These are phyloP conservation scores for Toxonevra muliebris DNA, from an alignment of 2,888 invertebrate genomes.

Conservation along the genomic window DNA sequence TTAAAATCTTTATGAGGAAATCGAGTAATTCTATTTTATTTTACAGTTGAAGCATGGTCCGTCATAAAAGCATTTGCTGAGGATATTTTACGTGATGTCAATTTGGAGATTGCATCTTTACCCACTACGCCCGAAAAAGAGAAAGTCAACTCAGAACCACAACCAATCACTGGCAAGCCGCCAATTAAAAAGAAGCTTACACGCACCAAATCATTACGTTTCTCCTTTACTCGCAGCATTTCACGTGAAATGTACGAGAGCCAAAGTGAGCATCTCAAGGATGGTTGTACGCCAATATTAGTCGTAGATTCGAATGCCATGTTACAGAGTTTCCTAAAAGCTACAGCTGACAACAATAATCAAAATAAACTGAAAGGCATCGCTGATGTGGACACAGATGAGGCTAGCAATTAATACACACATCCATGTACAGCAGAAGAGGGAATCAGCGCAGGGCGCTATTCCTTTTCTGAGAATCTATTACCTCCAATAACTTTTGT, in stretches of 20 bases:
- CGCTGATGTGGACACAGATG: constrained; percentile 62
- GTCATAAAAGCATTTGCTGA: constrained; percentile 71
- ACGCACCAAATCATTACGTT: constrained; percentile 63
- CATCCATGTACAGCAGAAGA: neutral
- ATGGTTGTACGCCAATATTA: constrained; percentile 64
- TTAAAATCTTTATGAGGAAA: neutral
- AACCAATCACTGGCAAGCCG: constrained; percentile 52
- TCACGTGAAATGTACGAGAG: constrained; percentile 64
- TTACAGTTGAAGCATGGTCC: constrained; percentile 70
- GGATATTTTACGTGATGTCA: constrained; percentile 67
- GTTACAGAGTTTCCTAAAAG: constrained; percentile 58
- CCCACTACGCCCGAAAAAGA: constrained; percentile 57
- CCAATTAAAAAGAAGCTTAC: constrained; percentile 63
- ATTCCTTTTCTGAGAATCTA: neutral
- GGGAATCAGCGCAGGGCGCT: neutral
- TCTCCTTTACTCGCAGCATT: constrained; percentile 65
- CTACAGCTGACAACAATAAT: constrained; percentile 52
- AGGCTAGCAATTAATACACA: constrained; percentile 58
- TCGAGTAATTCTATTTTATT: neutral
- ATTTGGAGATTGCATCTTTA: constrained; percentile 50
- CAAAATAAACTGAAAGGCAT: constrained; percentile 55
- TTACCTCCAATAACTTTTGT: neutral
- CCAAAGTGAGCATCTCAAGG: constrained; percentile 62
- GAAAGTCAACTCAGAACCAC: constrained; percentile 51
- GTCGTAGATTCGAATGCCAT: constrained; percentile 62